Percentiles rank a stretch among this genome's conserved stretches.
Evolutionary conservation across 1,140 invertebrate genomes (phyloP).

Genomic region (Ceratina japonica): DNA sequence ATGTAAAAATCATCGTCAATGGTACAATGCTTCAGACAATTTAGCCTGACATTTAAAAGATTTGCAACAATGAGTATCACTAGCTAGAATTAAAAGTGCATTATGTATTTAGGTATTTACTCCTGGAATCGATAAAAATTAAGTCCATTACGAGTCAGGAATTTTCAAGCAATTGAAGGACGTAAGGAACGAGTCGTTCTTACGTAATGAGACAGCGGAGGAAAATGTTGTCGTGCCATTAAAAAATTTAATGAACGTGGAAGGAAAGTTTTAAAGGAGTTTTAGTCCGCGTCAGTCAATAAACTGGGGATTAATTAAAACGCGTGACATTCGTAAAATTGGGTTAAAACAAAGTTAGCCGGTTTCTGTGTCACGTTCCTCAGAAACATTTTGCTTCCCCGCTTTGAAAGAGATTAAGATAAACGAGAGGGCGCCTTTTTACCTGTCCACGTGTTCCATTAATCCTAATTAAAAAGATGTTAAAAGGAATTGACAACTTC

Average conservation of each 20-base stretch:
- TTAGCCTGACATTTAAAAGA: too few relatives aligned
- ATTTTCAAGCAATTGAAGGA: too few relatives aligned
- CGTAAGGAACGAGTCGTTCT: not conserved
- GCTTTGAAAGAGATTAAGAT: not conserved
- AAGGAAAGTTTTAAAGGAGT: not conserved
- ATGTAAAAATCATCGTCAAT: not conserved
- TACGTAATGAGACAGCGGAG: not conserved
- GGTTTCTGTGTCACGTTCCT: too few relatives aligned
- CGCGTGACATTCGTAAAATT: slow-evolving; percentile 1
- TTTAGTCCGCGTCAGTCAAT: not conserved
- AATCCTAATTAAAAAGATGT: too few relatives aligned
- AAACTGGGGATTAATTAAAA: slow-evolving; percentile 7
- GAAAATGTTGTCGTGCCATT: not conserved
- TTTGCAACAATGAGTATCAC: too few relatives aligned
- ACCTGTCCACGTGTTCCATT: too few relatives aligned
- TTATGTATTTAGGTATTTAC: too few relatives aligned
- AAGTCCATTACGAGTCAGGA: not conserved
- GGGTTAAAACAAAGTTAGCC: not conserved
- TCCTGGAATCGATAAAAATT: too few relatives aligned
- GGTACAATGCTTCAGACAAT: not conserved
- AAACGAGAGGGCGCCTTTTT: not conserved
- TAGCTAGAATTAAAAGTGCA: too few relatives aligned
- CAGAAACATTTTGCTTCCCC: too few relatives aligned
- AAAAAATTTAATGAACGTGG: not conserved
- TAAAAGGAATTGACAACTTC: too few relatives aligned